A percentile compares a stretch with the other conserved stretches of the same genome.
These are phyloP conservation scores for Whitmania pigra DNA, from an alignment of 1,140 invertebrate genomes.

Conservation along the genomic window DNA sequence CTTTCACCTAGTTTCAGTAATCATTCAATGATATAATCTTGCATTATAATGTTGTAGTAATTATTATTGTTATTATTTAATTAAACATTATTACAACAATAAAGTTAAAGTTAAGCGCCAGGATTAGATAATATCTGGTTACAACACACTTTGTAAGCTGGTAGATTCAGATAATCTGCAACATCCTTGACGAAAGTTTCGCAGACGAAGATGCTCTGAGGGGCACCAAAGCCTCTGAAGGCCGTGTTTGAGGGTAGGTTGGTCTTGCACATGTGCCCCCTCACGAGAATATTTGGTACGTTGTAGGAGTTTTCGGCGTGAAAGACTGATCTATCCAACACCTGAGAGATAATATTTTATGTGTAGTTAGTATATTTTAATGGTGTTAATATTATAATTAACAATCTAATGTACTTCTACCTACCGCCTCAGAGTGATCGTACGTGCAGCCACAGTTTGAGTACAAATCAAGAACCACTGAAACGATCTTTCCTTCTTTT, in stretches of 20 bases:
- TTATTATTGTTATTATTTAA: too few relatives aligned
- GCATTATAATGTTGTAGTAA: too few relatives aligned
- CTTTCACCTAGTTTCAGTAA: conserved; percentile 44
- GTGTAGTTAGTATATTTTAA: conserved; percentile 47
- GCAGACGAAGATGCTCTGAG: conserved; percentile 37
- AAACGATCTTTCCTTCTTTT: conserved; percentile 59
- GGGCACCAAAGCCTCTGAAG: conserved; percentile 42
- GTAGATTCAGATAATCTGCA: conserved; percentile 29
- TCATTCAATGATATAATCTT: neutral
- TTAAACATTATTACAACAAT: too few relatives aligned
- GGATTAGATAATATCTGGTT: neutral
- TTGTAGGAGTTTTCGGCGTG: conserved; percentile 48
- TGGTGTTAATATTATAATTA: neutral
- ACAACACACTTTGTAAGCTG: conserved; percentile 17
- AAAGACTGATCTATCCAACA: conserved; percentile 62
- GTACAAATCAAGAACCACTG: conserved; percentile 59
- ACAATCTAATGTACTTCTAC: conserved; percentile 37
- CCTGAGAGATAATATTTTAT: conserved; percentile 40
- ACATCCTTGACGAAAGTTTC: conserved; percentile 37
- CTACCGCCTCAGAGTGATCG: conserved; percentile 69
- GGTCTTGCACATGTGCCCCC: conserved; percentile 37
- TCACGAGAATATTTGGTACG: conserved; percentile 34
- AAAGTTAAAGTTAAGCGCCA: too few relatives aligned
- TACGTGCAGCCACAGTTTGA: conserved; percentile 67
- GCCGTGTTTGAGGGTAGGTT: conserved; percentile 44